These are phyloP conservation scores for Diadema setosum DNA, from an alignment of 35 echinoderm and acorn worm species.

Conservation along the genomic window DNA sequence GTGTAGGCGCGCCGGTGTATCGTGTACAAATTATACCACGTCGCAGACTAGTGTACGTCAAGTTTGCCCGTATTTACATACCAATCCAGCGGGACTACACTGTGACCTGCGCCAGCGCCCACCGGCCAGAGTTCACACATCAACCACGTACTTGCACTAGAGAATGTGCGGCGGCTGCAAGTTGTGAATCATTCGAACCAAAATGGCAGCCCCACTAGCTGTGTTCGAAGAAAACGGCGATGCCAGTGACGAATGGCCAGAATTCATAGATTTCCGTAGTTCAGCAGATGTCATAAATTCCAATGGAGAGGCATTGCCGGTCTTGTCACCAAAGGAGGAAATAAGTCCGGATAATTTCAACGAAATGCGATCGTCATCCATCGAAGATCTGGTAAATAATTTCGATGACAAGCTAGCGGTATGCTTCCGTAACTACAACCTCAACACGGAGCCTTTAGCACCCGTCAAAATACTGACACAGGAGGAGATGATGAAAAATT, in stretches of 20 bases:
- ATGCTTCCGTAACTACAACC: constrained; percentile 98
- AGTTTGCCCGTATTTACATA: background rate
- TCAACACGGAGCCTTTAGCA: constrained; percentile 89
- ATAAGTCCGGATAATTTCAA: constrained; percentile 97
- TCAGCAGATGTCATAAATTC: constrained; percentile 93
- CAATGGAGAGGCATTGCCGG: constrained; percentile 77
- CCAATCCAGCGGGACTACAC: background rate
- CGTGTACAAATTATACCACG: too few relatives aligned
- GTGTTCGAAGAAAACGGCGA: constrained; percentile 94
- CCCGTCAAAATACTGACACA: constrained; percentile 96
- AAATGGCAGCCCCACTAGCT: constrained; percentile 96
- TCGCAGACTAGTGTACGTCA: too few relatives aligned
- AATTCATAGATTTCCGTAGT: constrained; percentile 97
- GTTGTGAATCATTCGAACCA: constrained; percentile 1
- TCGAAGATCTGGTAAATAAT: constrained; percentile 99
- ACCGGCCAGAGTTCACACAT: background rate
- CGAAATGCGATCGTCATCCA: constrained; percentile 87
- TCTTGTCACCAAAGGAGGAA: constrained; percentile 91
- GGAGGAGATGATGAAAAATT: constrained; percentile 99
- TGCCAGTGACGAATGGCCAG: constrained; percentile 94
- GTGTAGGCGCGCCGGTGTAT: too few relatives aligned
- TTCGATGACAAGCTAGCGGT: constrained; percentile 97
- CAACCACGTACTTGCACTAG: background rate
- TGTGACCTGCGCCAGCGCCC: constrained; percentile 21
- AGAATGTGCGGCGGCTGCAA: background rate